Evolutionary conservation across 53 echinoderm and acorn worm genomes (phyloP).

Genomic region (Luidia sarsii): DNA sequence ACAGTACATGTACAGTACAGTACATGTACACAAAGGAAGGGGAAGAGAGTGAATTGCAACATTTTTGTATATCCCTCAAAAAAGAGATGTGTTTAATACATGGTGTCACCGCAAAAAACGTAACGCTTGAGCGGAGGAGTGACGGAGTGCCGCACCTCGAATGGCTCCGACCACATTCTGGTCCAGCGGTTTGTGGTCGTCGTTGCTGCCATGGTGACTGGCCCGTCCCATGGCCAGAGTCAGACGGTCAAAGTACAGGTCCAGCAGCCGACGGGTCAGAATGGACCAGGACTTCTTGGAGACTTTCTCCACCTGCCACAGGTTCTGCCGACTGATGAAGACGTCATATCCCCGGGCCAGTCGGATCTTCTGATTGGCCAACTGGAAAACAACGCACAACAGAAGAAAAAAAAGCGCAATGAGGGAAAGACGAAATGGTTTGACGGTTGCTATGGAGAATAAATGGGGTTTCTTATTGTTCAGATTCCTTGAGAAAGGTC

Average conservation of each 20-base stretch:
- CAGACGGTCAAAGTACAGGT: conserved; percentile 59
- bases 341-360: conserved; percentile 58
- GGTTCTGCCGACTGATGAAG: conserved; percentile 39
- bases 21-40: too few relatives aligned
- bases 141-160: conserved; percentile 53
- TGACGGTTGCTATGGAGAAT: too few relatives aligned
- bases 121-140: too few relatives aligned
- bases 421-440: neutral
- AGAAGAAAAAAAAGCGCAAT: neutral
- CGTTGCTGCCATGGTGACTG: conserved; percentile 43
- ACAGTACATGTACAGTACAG: too few relatives aligned
- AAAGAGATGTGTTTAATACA: too few relatives aligned
- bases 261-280: conserved; percentile 48
- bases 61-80: too few relatives aligned
- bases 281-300: conserved; percentile 56
- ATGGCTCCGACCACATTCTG: conserved; percentile 56
- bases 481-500: too few relatives aligned
- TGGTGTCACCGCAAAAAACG: too few relatives aligned
- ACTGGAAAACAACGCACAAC: conserved; percentile 16
- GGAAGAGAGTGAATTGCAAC: too few relatives aligned
- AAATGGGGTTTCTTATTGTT: too few relatives aligned
- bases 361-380: conserved; percentile 38
- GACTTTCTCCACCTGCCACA: conserved; percentile 37
- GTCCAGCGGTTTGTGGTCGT: conserved; percentile 50
- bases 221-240: conserved; percentile 64